Evolutionary conservation across 2,113 vertebrate species (phyloP).

Genomic region (Cottus gobio): DNA sequence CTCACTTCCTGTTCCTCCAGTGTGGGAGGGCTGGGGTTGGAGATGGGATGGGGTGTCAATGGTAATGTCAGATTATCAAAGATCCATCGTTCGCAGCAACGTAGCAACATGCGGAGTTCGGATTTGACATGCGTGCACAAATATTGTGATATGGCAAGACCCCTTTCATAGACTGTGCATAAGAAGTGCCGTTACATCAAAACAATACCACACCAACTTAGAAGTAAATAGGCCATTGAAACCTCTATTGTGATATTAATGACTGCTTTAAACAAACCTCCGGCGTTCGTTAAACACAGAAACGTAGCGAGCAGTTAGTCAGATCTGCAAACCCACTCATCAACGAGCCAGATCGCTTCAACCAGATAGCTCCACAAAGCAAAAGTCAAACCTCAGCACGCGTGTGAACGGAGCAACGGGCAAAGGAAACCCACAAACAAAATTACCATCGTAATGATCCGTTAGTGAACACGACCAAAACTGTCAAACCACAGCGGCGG

Average conservation of each 20-base stretch:
- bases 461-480: slow-evolving; percentile 50
- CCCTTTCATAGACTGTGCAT: too few relatives aligned
- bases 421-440: neutral
- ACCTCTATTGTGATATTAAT: neutral
- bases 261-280: slow-evolving; percentile 5
- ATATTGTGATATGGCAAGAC: neutral
- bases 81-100: slow-evolving; percentile 6
- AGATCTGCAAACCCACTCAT: neutral
- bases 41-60: slow-evolving; percentile 28
- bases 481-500: slow-evolving; percentile 11
- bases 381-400: slow-evolving; percentile 14
- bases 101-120: slow-evolving; percentile 18
- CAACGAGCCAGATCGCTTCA: neutral
- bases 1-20: slow-evolving; percentile 79
- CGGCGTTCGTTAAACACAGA: neutral
- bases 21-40: slow-evolving; percentile 61
- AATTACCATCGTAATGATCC: slow-evolving; percentile 7
- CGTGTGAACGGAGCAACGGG: neutral
- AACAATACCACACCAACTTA: slow-evolving; percentile 1
- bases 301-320: slow-evolving; percentile 25
- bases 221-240: neutral
- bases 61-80: slow-evolving; percentile 27
- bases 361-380: neutral
- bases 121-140: neutral
- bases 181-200: too few relatives aligned